These are phyloP conservation scores for Chymomyza costata DNA, from an alignment of 1,140 invertebrate species.

Conservation along the genomic window DNA sequence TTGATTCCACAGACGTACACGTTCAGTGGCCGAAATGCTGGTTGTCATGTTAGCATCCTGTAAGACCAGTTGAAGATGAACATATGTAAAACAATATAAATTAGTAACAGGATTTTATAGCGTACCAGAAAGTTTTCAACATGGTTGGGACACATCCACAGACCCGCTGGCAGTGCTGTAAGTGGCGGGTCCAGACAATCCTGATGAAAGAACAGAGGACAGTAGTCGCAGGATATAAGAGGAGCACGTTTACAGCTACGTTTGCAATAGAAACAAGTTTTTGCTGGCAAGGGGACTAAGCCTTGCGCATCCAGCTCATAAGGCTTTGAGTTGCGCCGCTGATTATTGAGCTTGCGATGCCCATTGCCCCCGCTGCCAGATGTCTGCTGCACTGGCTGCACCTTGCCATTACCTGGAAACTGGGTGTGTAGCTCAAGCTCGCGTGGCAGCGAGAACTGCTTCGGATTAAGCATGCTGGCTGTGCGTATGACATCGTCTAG, in stretches of 20 bases:
- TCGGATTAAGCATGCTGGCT: constrained; percentile 89
- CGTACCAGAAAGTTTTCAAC: constrained; percentile 88
- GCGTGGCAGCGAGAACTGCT: constrained; percentile 89
- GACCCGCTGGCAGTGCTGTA: constrained; percentile 87
- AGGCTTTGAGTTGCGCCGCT: constrained; percentile 73
- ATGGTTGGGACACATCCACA: constrained; percentile 99
- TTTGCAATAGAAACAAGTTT: constrained; percentile 88
- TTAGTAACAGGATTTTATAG: neutral
- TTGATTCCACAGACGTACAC: constrained; percentile 89
- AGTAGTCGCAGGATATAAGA: constrained; percentile 95
- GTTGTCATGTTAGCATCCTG: constrained; percentile 89
- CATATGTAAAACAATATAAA: neutral
- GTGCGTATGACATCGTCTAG: constrained; percentile 87
- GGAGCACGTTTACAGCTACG: constrained; percentile 89
- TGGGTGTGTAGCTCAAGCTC: constrained; percentile 85
- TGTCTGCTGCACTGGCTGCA: constrained; percentile 54
- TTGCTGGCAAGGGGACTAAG: constrained; percentile 87
- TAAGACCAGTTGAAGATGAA: no score
- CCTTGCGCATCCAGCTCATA: constrained; percentile 86
- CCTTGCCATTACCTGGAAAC: constrained; percentile 89
- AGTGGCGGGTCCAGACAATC: constrained; percentile 96
- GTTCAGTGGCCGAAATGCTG: constrained; percentile 87
- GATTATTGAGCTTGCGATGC: constrained; percentile 41
- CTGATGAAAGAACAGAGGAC: constrained; percentile 90
- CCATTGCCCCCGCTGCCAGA: constrained; percentile 42